Evolutionary conservation across 2,113 vertebrate genomes (phyloP).

Genomic region (Burhinus oedicnemus): DNA sequence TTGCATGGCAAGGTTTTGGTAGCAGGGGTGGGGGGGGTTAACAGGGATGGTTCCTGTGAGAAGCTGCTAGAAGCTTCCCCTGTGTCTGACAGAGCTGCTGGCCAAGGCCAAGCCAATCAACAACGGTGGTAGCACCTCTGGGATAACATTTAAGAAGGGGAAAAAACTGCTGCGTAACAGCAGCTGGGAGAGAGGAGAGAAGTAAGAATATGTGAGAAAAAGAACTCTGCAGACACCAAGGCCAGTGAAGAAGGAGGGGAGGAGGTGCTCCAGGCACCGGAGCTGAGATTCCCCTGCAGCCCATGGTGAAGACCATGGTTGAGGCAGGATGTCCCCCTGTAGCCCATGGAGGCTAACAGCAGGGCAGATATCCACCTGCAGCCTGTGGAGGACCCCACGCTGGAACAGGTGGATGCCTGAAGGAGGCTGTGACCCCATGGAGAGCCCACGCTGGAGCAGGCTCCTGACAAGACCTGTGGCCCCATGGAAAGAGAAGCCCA

Average conservation of each 20-base stretch:
- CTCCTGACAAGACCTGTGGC: neutral
- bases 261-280: accelerated
- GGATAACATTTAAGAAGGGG: neutral
- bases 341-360: accelerated
- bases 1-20: neutral
- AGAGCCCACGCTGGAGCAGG: neutral
- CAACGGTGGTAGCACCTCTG: accelerated
- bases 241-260: neutral
- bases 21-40: accelerated
- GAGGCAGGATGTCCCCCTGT: neutral
- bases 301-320: neutral
- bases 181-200: accelerated
- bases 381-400: accelerated
- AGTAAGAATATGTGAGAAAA: neutral
- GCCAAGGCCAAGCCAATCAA: neutral
- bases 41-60: neutral
- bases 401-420: neutral
- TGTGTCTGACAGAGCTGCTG: accelerated
- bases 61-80: neutral
- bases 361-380: neutral
- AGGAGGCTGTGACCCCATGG: neutral
- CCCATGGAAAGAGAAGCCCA: neutral
- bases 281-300: neutral
- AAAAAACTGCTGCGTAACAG: neutral
- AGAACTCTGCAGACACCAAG: neutral